phyloP scores from a whole-genome alignment of 2,888 invertebrate species.

The Torymus aiolomorphi region DNA sequence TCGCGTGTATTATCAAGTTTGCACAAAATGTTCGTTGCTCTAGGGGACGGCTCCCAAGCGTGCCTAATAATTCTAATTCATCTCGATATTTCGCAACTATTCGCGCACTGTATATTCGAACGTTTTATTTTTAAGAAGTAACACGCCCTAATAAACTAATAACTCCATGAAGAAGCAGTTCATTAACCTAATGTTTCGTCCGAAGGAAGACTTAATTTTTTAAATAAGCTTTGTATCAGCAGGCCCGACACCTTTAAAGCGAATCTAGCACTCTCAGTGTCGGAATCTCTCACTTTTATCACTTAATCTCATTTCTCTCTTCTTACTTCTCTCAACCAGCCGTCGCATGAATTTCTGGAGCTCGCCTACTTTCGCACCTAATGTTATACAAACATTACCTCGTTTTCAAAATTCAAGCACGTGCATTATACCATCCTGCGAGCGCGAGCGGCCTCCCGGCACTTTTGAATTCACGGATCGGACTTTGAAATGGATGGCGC shows the following conservation, averaged over 20 bases:
- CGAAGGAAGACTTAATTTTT: too few relatives aligned
- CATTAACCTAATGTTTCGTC: too few relatives aligned
- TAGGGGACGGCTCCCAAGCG: constrained; percentile 7
- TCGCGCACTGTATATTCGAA: too few relatives aligned
- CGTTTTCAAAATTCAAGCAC: constrained; percentile 48
- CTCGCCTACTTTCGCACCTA: constrained; percentile 5
- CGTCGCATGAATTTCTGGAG: too few relatives aligned
- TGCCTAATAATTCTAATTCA: constrained; percentile 3
- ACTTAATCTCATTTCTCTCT: not conserved
- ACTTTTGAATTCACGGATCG: constrained; percentile 43
- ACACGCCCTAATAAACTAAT: too few relatives aligned
- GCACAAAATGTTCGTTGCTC: not conserved
- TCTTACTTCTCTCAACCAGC: not conserved
- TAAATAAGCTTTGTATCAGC: too few relatives aligned
- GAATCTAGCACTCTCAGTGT: not conserved
- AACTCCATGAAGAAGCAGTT: too few relatives aligned
- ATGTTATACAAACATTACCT: constrained; percentile 39
- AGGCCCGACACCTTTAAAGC: too few relatives aligned
- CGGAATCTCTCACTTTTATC: not conserved
- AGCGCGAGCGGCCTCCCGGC: constrained; percentile 18
- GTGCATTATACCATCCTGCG: constrained; percentile 28
- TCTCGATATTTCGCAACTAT: not conserved
- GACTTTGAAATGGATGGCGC: constrained; percentile 20
- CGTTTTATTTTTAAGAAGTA: too few relatives aligned
- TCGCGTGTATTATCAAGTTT: too few relatives aligned